Conservation (phyloP, 1,140 invertebrate species). For the Araneus ventricosus region DNA sequence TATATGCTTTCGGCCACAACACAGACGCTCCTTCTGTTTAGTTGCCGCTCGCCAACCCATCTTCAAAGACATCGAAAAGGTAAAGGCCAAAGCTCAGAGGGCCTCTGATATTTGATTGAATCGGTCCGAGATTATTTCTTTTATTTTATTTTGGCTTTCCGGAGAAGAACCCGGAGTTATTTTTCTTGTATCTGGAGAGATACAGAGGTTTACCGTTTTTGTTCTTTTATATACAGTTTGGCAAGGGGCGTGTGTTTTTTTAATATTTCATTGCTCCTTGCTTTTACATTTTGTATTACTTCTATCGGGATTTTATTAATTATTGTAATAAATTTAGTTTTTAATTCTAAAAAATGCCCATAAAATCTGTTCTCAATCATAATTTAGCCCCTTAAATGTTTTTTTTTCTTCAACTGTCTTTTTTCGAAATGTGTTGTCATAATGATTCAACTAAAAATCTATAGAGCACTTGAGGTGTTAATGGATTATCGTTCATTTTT, state of each 20-base stretch:
- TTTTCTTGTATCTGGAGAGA: background rate
- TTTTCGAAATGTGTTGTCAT: no score
- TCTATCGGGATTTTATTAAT: no score
- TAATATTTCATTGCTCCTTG: background rate
- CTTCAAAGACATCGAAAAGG: conserved; percentile 35
- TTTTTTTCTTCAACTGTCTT: no score
- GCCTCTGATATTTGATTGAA: conserved; percentile 58
- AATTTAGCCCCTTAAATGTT: no score
- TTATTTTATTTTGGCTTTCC: background rate
- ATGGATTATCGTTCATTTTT: no score
- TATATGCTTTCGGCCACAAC: background rate
- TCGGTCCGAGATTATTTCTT: conserved; percentile 12
- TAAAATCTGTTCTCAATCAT: no score
- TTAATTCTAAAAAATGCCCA: no score
- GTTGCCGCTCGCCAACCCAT: background rate
- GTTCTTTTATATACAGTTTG: background rate
- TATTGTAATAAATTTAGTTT: no score
- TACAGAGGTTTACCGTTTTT: background rate
- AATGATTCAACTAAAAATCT: no score
- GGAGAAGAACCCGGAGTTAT: background rate
- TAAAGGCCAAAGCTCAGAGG: conserved; percentile 38
- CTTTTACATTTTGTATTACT: background rate
- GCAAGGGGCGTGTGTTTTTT: background rate
- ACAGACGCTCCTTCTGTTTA: background rate
- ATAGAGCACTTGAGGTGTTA: no score